Percentiles rank a stretch among this genome's conserved stretches.
phyloP scores from a whole-genome alignment of 2,888 invertebrate genomes.

The Trissolcus japonicus region DNA sequence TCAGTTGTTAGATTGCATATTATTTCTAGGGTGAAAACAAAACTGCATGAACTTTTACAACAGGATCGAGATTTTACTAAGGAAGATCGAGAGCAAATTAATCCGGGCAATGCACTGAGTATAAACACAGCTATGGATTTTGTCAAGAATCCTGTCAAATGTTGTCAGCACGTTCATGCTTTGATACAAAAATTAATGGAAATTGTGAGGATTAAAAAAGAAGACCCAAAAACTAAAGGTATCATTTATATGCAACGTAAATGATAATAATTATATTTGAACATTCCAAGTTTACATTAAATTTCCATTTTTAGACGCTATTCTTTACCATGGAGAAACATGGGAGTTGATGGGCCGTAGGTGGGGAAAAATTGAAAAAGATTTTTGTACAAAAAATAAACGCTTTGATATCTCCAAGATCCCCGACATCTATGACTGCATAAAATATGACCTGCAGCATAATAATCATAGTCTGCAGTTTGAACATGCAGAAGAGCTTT shows the following conservation, averaged over 20 bases:
- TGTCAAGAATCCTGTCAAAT: constrained; percentile 95
- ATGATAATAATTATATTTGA: not conserved
- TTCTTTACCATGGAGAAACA: constrained; percentile 97
- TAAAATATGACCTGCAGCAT: constrained; percentile 98
- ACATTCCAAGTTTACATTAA: not conserved
- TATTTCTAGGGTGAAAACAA: constrained; percentile 90
- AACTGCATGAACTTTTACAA: constrained; percentile 94
- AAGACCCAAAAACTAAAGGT: constrained; percentile 92
- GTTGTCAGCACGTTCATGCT: constrained; percentile 93
- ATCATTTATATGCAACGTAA: not conserved
- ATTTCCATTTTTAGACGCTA: constrained; percentile 81
- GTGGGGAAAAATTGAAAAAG: constrained; percentile 99
- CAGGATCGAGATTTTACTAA: constrained; percentile 90
- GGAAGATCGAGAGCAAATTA: constrained; percentile 91
- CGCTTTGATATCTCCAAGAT: constrained; percentile 98
- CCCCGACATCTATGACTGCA: constrained; percentile 99
- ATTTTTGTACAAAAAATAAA: constrained; percentile 95
- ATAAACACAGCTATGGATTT: constrained; percentile 94
- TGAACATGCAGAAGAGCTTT: constrained; percentile 93
- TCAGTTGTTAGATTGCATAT: not conserved
- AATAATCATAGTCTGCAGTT: constrained; percentile 97
- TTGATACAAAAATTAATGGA: constrained; percentile 91
- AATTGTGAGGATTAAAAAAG: constrained; percentile 89
- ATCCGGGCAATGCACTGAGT: constrained; percentile 94
- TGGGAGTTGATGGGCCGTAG: constrained; percentile 98